Base-by-base conservation (phyloP, 2,797 vertebrate species). In the Argentina silus region DNA sequence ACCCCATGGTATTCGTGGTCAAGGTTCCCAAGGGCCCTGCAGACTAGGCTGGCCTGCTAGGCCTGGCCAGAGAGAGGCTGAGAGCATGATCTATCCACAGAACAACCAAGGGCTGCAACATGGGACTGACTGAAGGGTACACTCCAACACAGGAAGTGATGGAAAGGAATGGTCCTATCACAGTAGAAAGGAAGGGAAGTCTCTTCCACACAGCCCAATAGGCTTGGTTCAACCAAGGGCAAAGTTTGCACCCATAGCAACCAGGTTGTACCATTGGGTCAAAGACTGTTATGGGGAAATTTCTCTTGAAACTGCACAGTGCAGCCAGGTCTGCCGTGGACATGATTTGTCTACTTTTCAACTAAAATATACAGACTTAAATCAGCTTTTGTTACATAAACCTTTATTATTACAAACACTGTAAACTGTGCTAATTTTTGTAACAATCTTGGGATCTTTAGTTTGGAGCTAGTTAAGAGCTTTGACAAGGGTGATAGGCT, bases 1-100 rank as follows among this genome's bases (percentile, higher is more conserved):
- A 98, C 77, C 95, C 96, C 12, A 98, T 99, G 98, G 93, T 97
- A 85, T 93, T 98, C 56, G 94, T 98, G 85, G 94, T 99, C 87
- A 97, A 96, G 90, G 92, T 95, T 81, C 93, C 94, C 0, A 92
- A 90, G 80, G 80, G 75, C 73, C 74, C 86, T 48, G 82, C 82
- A 69, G 86, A 90, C 84, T 90, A 76, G 85, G 78, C 74, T 47
- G 27, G 63, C 67, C 64, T 72, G 56, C 42, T 59, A n/a, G 42
- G 42, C 61, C n/a, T 3, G n/a, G 12, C n/a, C 17, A 36, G 27
- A 36, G 27, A 36, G 27, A 36, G 27, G 27, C 27, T 36, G 27
- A 36, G 27, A 36, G n/a, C 27, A 36, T 36, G 27, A 36, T 36
- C 27, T 36, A 36, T 36, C 27, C 27, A 36, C 4, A 36, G 2